phyloP scores from a whole-genome alignment of 2,888 invertebrate genomes.

The Cheilosia scutellata region DNA sequence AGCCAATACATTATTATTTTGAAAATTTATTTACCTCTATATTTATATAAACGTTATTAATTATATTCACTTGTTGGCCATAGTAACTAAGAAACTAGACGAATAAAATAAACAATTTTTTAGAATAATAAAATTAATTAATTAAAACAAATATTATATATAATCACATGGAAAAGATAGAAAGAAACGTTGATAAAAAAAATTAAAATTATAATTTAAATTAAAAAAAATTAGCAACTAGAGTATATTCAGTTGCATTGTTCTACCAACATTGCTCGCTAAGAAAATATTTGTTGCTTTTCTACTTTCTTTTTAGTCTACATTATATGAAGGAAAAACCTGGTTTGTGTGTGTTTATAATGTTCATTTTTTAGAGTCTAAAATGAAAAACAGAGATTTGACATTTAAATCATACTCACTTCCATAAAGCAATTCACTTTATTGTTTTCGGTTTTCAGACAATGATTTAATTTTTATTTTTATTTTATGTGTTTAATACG shows the following conservation, averaged over 20 bases:
- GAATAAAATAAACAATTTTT: conserved; percentile 59
- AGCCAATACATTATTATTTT: conserved; percentile 35
- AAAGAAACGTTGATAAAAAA: conserved; percentile 36
- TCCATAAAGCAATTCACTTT: conserved; percentile 27
- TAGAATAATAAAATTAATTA: conserved; percentile 49
- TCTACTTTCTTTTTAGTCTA: conserved; percentile 59
- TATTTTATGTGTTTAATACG: conserved; percentile 38
- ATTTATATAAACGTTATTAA: conserved; percentile 75
- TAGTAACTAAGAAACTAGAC: conserved; percentile 70
- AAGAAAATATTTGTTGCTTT: conserved; percentile 59
- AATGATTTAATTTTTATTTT: conserved; percentile 53
- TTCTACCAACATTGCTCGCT: conserved; percentile 59
- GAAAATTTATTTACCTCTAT: conserved; percentile 75
- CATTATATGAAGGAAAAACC: conserved; percentile 54
- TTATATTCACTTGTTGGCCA: conserved; percentile 75
- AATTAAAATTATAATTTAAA: conserved; percentile 28
- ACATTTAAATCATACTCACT: conserved; percentile 33
- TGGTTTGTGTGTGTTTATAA: conserved; percentile 20
- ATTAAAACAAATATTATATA: conserved; percentile 55
- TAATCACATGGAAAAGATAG: conserved; percentile 73
- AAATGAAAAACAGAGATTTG: conserved; percentile 18
- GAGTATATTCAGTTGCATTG: conserved; percentile 53
- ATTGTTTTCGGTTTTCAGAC: conserved; percentile 24
- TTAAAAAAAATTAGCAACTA: conserved; percentile 51
- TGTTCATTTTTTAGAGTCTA: background rate